These are phyloP conservation scores for Pseudeuparius sepicola DNA, from an alignment of 2,888 invertebrate species.

Conservation along the genomic window DNA sequence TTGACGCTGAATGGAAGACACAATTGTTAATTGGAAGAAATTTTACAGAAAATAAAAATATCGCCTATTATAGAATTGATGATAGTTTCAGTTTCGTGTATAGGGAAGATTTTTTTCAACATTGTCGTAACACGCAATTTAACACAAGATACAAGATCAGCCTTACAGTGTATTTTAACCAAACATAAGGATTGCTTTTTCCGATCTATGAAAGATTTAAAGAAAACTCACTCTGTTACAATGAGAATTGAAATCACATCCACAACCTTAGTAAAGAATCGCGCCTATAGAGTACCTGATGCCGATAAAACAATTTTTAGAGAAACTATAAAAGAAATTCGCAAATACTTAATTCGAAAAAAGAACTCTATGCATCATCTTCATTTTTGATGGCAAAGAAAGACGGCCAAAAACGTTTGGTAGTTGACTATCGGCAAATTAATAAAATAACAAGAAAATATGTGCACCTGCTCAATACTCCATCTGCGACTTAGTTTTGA, in stretches of 20 bases:
- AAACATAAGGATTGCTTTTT: conserved; percentile 7
- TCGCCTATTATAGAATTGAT: conserved; percentile 9
- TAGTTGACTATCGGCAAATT: no score
- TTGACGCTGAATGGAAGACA: conserved; percentile 6
- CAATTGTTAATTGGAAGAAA: conserved; percentile 10
- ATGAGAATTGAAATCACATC: conserved; percentile 10
- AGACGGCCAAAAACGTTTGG: no score
- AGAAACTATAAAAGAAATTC: no score
- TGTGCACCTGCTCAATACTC: no score
- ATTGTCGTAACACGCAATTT: not conserved
- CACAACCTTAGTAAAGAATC: conserved; percentile 3
- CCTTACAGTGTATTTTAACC: conserved; percentile 4
- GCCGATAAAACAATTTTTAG: no score
- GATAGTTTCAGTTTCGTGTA: conserved; percentile 9
- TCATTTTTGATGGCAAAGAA: no score
- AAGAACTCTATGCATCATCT: no score
- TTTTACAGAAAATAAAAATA: conserved; percentile 10
- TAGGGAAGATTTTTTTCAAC: conserved; percentile 9
- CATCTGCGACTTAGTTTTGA: no score
- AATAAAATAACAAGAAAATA: no score
- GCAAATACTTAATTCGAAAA: no score
- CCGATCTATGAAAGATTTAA: conserved; percentile 6
- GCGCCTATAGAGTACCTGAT: no score
- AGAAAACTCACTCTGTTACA: conserved; percentile 5
- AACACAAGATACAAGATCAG: conserved; percentile 7